Evolutionary conservation across 2,113 vertebrate species (phyloP).

Genomic region (Labeo rohita): DNA sequence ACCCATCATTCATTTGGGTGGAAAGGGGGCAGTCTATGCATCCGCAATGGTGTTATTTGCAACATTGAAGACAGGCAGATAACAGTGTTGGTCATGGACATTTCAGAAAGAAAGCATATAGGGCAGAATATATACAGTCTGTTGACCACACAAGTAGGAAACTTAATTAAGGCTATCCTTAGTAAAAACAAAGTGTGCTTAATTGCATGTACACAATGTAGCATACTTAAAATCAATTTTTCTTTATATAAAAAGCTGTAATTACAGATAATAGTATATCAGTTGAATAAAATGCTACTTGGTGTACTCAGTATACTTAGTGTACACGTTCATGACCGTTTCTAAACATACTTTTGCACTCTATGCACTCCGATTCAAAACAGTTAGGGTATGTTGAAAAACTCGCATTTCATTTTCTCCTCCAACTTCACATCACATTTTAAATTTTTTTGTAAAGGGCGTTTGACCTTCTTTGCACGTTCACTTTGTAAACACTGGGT

Average conservation of each 20-base stretch:
- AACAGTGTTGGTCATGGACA: neutral
- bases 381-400: too few relatives aligned
- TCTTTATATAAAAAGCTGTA: neutral
- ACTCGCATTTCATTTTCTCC: too few relatives aligned
- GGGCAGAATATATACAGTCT: neutral
- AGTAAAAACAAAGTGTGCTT: neutral
- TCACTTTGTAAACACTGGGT: too few relatives aligned
- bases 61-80: neutral
- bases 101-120: neutral
- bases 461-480: too few relatives aligned
- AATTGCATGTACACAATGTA: neutral
- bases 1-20: neutral
- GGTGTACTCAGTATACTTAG: neutral
- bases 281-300: neutral
- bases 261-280: neutral
- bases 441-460: too few relatives aligned
- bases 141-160: neutral
- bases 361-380: too few relatives aligned
- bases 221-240: neutral
- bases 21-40: constrained; percentile 10
- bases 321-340: neutral
- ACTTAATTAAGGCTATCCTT: neutral
- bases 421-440: too few relatives aligned
- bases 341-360: neutral
- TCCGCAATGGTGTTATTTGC: neutral